Evolutionary conservation across 2,113 vertebrate species (phyloP), one percentile per base, ranked within the genome.

Genomic region (Physeter macrocephalus): DNA sequence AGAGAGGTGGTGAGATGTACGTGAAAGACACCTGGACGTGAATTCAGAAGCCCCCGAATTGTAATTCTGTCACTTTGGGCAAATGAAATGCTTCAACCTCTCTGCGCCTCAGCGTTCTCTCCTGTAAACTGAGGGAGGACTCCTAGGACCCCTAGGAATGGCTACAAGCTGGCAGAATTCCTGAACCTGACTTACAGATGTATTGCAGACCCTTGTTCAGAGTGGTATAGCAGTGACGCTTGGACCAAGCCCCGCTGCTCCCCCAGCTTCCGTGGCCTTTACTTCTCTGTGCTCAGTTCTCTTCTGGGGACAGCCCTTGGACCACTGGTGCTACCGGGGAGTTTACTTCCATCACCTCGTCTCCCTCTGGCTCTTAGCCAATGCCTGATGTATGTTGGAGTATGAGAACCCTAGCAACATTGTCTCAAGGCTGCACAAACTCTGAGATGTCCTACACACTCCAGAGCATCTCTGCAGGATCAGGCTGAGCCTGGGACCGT

Each of bases 281-380:
- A 14, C 25, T 85, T 57, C 29, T 74, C 31, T 21, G 3, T 2
- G 6, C n/a, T n/a, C 20, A 8, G 0, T 23, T 81, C 23, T 85
- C 27, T 25, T 54, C 39, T 49, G 49, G 54, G 43, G 12, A 36
- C 0, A 2, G 27, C 25, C 31, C 25, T 49, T 0, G 3, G 36
- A 78, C 41, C 9, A 8, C 11, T 1, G 36, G 25, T 36, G n/a
- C 61, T 34, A 31, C 21, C 71, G 25, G 27, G 9, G 61, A 27
- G 25, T 21, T 17, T 8, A 0, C 11, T n/a, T 43, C n/a, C 10
- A 52, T 5, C 2, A 4, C 61, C 5, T 3, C 11, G 6, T 34
- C 18, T 69, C 52, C 25, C 52, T 41, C 71, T 14, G 57, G 23
- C 67, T 27, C 31, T 29, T 64, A 78, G 57, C 74, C 57, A 62